These are phyloP conservation scores for Callimorpha dominula DNA, from an alignment of 2,888 invertebrate species.

Conservation along the genomic window DNA sequence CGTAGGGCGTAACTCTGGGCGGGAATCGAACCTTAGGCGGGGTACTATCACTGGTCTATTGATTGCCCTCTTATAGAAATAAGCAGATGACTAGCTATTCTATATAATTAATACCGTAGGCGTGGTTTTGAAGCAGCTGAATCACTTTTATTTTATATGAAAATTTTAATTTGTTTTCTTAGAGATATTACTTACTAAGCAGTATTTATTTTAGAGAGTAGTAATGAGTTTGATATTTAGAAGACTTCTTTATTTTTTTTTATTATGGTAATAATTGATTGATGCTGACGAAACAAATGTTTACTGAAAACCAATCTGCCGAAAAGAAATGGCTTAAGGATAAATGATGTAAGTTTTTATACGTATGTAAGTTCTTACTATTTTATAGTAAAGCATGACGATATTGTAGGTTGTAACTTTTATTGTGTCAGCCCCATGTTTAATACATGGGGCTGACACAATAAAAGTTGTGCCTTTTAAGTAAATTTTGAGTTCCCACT, in stretches of 20 bases:
- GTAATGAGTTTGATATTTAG: conserved; percentile 8
- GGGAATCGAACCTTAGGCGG: conserved; percentile 60
- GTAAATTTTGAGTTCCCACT: too few relatives aligned
- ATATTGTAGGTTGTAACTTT: too few relatives aligned
- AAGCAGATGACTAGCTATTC: conserved; percentile 64
- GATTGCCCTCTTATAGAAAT: conserved; percentile 40
- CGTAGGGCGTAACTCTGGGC: conserved; percentile 59
- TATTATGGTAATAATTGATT: not conserved
- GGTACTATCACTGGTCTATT: conserved; percentile 51
- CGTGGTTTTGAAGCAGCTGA: conserved; percentile 64
- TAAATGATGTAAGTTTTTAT: not conserved
- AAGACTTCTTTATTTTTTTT: not conserved
- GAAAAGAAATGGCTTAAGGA: too few relatives aligned
- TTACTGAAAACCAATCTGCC: not conserved
- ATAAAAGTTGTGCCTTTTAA: too few relatives aligned
- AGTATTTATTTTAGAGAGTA: conserved; percentile 28
- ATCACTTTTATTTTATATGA: conserved; percentile 44
- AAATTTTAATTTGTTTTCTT: conserved; percentile 51
- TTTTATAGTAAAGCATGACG: not conserved
- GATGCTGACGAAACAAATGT: conserved; percentile 12
- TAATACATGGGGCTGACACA: too few relatives aligned
- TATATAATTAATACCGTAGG: conserved; percentile 64
- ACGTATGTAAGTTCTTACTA: not conserved
- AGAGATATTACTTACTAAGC: conserved; percentile 45
- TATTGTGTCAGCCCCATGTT: too few relatives aligned